Conservation (phyloP, 2,888 invertebrate species). For the Cyrtodaria siliqua region DNA sequence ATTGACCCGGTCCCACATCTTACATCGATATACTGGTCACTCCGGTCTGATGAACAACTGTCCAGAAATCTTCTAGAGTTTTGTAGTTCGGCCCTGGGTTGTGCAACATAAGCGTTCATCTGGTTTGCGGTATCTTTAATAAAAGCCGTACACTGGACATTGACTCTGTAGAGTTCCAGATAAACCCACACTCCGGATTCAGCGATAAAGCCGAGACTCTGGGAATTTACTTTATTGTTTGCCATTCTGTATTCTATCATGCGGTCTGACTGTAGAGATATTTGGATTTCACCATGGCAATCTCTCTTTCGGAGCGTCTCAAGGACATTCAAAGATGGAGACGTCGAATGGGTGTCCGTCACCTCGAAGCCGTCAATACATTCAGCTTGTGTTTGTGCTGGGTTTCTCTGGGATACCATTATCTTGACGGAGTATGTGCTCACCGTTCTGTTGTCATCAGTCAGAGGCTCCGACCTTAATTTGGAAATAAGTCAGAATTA, state of each 20-base stretch:
- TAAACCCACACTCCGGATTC: not conserved
- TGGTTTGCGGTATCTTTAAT: not conserved
- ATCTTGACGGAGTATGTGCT: not conserved
- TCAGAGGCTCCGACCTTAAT: not conserved
- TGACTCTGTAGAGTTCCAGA: constrained; percentile 2
- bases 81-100: too few relatives aligned
- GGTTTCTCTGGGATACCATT: not conserved
- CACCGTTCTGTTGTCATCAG: not conserved
- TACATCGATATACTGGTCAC: too few relatives aligned
- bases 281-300: not conserved
- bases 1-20: not conserved
- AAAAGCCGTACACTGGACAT: not conserved
- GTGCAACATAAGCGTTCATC: too few relatives aligned
- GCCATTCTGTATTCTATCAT: not conserved
- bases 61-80: too few relatives aligned
- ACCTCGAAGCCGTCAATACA: not conserved
- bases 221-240: not conserved
- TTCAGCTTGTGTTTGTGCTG: too few relatives aligned
- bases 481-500: too few relatives aligned
- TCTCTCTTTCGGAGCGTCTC: not conserved
- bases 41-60: too few relatives aligned
- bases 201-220: not conserved
- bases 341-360: not conserved
- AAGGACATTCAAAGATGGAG: not conserved
- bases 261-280: not conserved